phyloP scores from a whole-genome alignment of 2,888 invertebrate genomes.

The Eubasilissa splendida region DNA sequence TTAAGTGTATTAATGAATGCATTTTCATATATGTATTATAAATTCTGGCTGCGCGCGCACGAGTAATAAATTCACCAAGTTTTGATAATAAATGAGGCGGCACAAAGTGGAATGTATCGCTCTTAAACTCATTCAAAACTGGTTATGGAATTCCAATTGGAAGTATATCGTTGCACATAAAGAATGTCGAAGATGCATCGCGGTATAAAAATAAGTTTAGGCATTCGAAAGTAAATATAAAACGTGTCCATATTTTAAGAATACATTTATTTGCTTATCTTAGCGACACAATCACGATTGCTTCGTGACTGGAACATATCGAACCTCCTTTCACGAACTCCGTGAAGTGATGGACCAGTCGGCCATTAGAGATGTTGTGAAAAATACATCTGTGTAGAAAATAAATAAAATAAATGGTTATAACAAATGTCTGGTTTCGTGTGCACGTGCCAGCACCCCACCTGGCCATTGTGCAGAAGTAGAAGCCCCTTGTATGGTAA shows the following conservation, averaged over 20 bases:
- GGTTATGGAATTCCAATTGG: conserved; percentile 33
- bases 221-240: not conserved
- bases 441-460: too few species aligned
- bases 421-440: too few species aligned
- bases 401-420: too few species aligned
- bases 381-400: too few species aligned
- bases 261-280: conserved; percentile 3
- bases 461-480: too few species aligned
- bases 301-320: conserved; percentile 24
- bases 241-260: conserved; percentile 9
- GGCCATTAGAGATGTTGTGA: not conserved
- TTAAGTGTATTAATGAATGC: too few species aligned
- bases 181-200: conserved; percentile 32
- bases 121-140: not conserved
- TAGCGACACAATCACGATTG: conserved; percentile 2
- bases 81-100: not conserved
- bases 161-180: conserved; percentile 14
- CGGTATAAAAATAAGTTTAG: not conserved
- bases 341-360: conserved; percentile 8
- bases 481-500: too few species aligned
- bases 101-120: conserved; percentile 26
- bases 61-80: conserved; percentile 24
- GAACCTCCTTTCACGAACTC: conserved; percentile 6
- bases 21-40: too few species aligned
- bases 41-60: conserved; percentile 1